phyloP scores from a whole-genome alignment of 35 echinoderm and acorn worm genomes.

The Anneissia japonica region DNA sequence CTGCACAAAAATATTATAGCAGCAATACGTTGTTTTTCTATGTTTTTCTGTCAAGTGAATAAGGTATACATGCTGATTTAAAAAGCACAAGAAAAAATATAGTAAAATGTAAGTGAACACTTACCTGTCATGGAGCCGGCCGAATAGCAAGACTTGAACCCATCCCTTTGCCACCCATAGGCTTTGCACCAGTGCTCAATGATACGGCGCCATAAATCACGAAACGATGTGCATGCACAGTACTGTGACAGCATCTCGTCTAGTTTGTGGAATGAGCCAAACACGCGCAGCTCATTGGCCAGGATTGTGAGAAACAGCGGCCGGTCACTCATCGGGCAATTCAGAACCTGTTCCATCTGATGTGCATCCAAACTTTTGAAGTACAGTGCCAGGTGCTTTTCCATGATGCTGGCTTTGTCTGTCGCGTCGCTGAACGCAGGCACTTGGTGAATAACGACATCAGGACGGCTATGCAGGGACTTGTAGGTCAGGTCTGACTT shows the following conservation, averaged over 20 bases:
- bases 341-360: constrained; percentile 56
- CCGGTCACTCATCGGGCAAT: constrained; percentile 63
- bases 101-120: too few relatives aligned
- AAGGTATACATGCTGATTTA: too few relatives aligned
- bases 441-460: constrained; percentile 31
- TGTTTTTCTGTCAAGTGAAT: too few relatives aligned
- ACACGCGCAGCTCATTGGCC: constrained; percentile 78
- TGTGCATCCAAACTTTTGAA: constrained; percentile 59
- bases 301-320: constrained; percentile 84
- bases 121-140: neutral
- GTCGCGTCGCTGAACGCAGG: constrained; percentile 38
- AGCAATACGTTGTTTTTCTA: too few relatives aligned
- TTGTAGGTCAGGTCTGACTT: constrained; percentile 85
- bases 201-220: constrained; percentile 78
- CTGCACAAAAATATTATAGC: too few relatives aligned
- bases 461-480: constrained; percentile 35
- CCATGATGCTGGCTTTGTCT: constrained; percentile 50
- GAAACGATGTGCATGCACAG: constrained; percentile 36
- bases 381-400: too few relatives aligned
- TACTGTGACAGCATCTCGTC: constrained; percentile 57
- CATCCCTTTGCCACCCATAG: constrained; percentile 70
- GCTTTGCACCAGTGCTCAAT: constrained; percentile 78
- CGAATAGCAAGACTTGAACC: neutral
- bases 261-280: constrained; percentile 55
- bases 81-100: too few relatives aligned